Percentiles rank a stretch among this genome's conserved stretches.
phyloP scores from a whole-genome alignment of 2,797 vertebrate genomes.

The Microctenopoma stevenorrisi region DNA sequence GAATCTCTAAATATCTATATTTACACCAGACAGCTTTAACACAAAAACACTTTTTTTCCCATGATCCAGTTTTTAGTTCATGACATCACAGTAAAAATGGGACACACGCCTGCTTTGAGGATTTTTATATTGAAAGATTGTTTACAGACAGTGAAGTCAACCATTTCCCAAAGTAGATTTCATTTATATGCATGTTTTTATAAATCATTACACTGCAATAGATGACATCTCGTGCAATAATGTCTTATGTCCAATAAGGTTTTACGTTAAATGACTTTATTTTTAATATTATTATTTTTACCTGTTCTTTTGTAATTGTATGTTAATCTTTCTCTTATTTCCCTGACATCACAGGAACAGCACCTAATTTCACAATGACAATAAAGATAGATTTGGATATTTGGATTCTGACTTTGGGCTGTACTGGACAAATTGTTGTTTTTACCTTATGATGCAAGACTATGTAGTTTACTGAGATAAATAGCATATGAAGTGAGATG shows the following conservation, averaged over 20 bases:
- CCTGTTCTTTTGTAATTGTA: too few relatives aligned
- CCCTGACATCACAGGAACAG: too few relatives aligned
- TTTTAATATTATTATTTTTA: too few relatives aligned
- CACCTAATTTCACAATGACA: background rate
- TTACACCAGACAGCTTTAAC: conserved; percentile 60
- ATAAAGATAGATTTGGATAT: too few relatives aligned
- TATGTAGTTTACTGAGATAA: too few relatives aligned
- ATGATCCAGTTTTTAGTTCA: conserved; percentile 66
- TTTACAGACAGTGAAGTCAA: conserved; percentile 1
- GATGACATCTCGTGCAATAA: too few relatives aligned
- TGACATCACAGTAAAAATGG: conserved; percentile 63
- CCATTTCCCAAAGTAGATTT: background rate
- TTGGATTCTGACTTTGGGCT: background rate
- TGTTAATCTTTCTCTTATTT: too few relatives aligned
- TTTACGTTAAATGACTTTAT: too few relatives aligned
- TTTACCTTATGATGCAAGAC: background rate
- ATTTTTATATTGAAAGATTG: conserved; percentile 46
- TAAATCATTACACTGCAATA: too few relatives aligned
- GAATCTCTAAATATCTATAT: conserved; percentile 75
- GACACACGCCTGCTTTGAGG: conserved; percentile 42
- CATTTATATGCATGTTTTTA: background rate
- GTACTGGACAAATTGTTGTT: background rate
- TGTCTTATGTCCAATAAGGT: too few relatives aligned
- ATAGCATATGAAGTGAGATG: background rate
- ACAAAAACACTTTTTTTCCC: conserved; percentile 26